Evolutionary conservation across 1,140 invertebrate genomes (phyloP).

Genomic region (Cyclargus thomasi): DNA sequence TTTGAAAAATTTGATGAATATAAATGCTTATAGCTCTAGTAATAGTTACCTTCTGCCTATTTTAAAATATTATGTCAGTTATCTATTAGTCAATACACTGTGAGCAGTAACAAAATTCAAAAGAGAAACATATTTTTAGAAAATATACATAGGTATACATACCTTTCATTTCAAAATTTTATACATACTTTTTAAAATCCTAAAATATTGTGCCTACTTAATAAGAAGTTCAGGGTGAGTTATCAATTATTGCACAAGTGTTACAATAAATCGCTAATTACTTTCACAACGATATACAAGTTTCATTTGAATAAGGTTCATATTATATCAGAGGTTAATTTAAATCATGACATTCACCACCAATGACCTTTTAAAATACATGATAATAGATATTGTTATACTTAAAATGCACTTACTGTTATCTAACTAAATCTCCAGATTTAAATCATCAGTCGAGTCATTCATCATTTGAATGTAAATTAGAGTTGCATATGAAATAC

Average conservation of each 20-base stretch:
- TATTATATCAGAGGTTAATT: not conserved
- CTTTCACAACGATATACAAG: not conserved
- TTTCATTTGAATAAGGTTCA: not conserved
- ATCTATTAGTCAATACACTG: too few relatives aligned
- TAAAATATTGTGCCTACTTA: too few relatives aligned
- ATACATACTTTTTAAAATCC: too few relatives aligned
- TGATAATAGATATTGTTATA: not conserved
- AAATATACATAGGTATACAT: not conserved
- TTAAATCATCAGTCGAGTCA: not conserved
- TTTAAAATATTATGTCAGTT: too few relatives aligned
- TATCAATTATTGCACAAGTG: not conserved
- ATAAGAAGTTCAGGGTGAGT: too few relatives aligned
- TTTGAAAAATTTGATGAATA: not conserved
- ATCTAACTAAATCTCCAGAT: not conserved
- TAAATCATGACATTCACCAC: constrained; percentile 28
- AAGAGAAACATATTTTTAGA: too few relatives aligned
- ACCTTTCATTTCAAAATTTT: too few relatives aligned
- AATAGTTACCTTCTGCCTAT: too few relatives aligned
- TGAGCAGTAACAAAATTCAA: too few relatives aligned
- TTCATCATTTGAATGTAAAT: not conserved
- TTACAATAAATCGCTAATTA: not conserved
- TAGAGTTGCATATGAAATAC: not conserved
- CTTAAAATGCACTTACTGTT: not conserved
- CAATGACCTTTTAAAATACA: constrained; percentile 26
- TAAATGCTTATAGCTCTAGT: too few relatives aligned